Base-by-base conservation (phyloP, 1,140 invertebrate species). In the Ceratitis capitata region DNA sequence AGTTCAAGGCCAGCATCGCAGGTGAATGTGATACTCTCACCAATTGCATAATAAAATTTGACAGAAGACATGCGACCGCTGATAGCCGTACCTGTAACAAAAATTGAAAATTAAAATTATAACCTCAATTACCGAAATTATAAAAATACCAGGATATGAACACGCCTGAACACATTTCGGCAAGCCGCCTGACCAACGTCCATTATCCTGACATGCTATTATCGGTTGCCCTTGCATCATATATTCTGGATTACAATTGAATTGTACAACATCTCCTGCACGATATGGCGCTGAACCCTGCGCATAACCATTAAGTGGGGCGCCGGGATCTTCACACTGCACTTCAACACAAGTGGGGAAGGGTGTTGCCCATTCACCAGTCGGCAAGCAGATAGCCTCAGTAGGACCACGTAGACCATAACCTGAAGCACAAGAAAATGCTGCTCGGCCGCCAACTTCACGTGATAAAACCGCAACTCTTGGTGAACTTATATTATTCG, bases 171-270 rank as follows among this genome's bases (percentile, higher is more conserved):
- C 94, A 93, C 97, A 98, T 92, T 96, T 96, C 32, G 97, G 97
- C 29, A 96, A 92, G 45, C 95, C 94, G 85, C 96, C 94, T 47
- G 96, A 97, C 97, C 97, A 98, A 83, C 96, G 93, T 29, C 96
- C 96, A 92, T 95, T 97, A 91, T 98, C 96, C 92, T 97, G 96
- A 92, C 97, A 98, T 16, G 96, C 95, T 53, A 97, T 94, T 86
- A 97, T 96, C 14, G 95, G 95, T 88, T 96, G 94, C 3, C 97
- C 97, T 91, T 97, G 95, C 93, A 98, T 95, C 94, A 97, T 97
- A 92, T 95, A 97, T 85, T 97, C 96, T 61, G 96, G 94, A 92
- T 96, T 95, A 92, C 97, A 98, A 90, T 95, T 95, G 92, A 97
- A 96, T 89, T 97, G 96, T 23, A 97, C 94, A 29, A 97, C 94